Conservation (phyloP, 2,113 vertebrate genomes). For the Sus scrofa region DNA sequence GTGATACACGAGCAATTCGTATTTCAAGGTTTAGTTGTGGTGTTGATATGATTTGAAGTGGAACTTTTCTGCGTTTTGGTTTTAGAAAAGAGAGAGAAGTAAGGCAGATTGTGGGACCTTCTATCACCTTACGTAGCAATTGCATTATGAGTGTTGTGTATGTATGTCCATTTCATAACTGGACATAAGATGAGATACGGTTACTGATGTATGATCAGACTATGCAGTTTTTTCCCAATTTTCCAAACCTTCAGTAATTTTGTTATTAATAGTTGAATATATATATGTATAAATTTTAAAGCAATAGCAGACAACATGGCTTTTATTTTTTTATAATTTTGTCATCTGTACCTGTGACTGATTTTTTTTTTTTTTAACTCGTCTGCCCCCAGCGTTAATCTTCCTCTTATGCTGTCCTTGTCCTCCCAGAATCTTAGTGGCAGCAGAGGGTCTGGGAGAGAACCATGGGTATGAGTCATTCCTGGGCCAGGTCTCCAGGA, state of each 20-base stretch:
- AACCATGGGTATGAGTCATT: not conserved
- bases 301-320: not conserved
- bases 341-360: not conserved
- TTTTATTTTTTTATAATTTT: not conserved
- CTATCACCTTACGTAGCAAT: not conserved
- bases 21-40: not conserved
- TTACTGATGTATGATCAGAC: not conserved
- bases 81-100: not conserved
- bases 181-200: not conserved
- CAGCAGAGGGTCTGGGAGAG: not conserved
- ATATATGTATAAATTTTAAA: not conserved
- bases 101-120: not conserved
- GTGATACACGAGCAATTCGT: not conserved
- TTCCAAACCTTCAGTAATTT: not conserved
- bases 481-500: not conserved
- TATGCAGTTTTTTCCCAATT: not conserved
- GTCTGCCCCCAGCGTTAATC: not conserved
- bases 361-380: not conserved
- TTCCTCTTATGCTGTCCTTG: not conserved
- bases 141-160: not conserved
- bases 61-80: not conserved
- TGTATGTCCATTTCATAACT: not conserved
- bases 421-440: not conserved
- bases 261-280: not conserved
- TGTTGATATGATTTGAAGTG: not conserved